Evolutionary conservation across 2,113 vertebrate species (phyloP), one percentile per base, ranked within the genome.

Genomic region (Martes martes): DNA sequence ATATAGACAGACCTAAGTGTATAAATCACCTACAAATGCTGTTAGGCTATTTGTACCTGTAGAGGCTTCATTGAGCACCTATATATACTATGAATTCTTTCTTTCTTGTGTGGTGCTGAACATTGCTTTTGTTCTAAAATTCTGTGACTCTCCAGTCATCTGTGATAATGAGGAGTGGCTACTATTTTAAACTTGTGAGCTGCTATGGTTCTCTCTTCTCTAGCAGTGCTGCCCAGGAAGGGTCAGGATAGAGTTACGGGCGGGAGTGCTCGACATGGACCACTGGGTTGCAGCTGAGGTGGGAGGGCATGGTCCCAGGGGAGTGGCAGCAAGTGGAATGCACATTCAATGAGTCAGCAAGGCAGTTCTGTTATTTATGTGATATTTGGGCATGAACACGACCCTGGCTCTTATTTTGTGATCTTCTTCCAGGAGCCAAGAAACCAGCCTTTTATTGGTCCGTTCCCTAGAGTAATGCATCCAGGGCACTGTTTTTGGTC

Each of bases 401-500:
- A 93, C 42, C 73, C 73, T 92, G 28, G 11, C 16, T 95, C 95
- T 97, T 96, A 91, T 84, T 96, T 42, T 52, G 61, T 92, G 83
- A 63, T 93, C 81, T 86, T 94, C 74, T 84, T 89, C 39, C 45
- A 36, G 89, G 61, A 96, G 67, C 73, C 65, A 33, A 67, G 78
- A 94, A 87, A 59, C 11, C 61, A 89, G 91, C 16, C 11, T 92
- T 94, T 95, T 89, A 97, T 95, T 92, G 61, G 59, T 59, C 18
- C 96, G 33, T 55, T 94, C 73, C n/a, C 91, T n/a, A 67, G 95
- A 93, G 95, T 74, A 91, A 69, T 94, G 79, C 33, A 95, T 47
- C 1, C 26, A 85, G 33, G 15, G n/a, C 45, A 65, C 69, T 74
- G 65, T 96, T 39, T 94, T 94, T 94, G 28, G 31, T 92, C 31